Base-by-base conservation (phyloP, 92 coral and sea anemone species). In the Phenganax marumi region DNA sequence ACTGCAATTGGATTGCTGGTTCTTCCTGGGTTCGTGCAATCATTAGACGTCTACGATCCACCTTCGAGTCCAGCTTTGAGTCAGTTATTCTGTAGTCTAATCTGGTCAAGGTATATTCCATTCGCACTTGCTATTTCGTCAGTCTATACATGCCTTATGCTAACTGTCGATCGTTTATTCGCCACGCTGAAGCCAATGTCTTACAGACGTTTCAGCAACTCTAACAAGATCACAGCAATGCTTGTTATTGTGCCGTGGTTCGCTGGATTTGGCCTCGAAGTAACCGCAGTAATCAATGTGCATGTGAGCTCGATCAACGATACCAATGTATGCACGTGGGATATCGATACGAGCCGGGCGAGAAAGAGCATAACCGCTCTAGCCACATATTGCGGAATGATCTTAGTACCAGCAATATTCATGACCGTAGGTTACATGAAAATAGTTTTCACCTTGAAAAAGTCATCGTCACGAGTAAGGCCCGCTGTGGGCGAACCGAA, bases 231-330 rank as follows among this genome's bases (percentile, higher is more conserved):
- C 43, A 33, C 43, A 1, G 43, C 43, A 33, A 33, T 33, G 43
- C 43, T 33, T 33, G 43, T 69, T 4, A 51, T 18, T 51, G 21
- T 77, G 69, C 81, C 81, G 17, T 77, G 81, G 69, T 11, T 77
- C 19, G 81, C 81, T 10, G 81, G 81, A 3, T 77, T 77, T 47
- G 16, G 43, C 22, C 52, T 77, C 52, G 81, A 56, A n/a, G 81
- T 70, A 1, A 77, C 57, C 70, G 81, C 60, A 17, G 48, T 77
- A 1, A 23, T 21, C 8, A 70, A 77, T 14, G 60, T 51, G 14
- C 50, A 8, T 19, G 0, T 6, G 50, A 69, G 50, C 17, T 43
- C 17, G 17, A 6, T 24, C 8, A 51, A 69, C 14, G 75, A 51
- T 8, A 69, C 48, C 10, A 24, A 24, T 25, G 11, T 12, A 33